phyloP scores from a whole-genome alignment of 2,113 vertebrate species.

The Vidua chalybeata region DNA sequence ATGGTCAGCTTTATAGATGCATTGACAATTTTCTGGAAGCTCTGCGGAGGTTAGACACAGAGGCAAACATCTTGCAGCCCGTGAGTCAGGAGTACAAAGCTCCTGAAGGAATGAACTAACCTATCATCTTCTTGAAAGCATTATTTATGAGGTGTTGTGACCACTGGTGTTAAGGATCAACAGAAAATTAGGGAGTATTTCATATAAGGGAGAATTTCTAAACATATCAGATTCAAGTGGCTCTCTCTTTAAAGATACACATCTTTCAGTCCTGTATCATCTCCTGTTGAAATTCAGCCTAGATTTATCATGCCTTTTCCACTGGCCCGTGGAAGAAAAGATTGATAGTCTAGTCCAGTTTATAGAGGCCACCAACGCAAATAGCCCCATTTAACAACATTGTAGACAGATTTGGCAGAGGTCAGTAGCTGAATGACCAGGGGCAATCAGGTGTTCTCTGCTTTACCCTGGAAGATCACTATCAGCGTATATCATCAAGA shows the following conservation, averaged over 20 bases:
- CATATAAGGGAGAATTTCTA: background rate
- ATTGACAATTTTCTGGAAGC: background rate
- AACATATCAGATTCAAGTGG: slow-evolving; percentile 39
- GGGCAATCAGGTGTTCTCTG: background rate
- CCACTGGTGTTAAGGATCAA: slow-evolving; percentile 9
- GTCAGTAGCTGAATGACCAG: slow-evolving; percentile 15
- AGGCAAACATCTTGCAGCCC: background rate
- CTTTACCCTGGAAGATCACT: slow-evolving; percentile 1
- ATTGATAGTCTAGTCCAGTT: slow-evolving; percentile 43
- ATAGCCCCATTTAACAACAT: slow-evolving; percentile 40
- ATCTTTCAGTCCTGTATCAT: background rate
- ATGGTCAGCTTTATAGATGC: background rate
- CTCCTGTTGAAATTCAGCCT: slow-evolving; percentile 16
- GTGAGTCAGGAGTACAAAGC: background rate
- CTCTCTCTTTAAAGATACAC: slow-evolving; percentile 17
- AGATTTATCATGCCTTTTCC: slow-evolving; percentile 46
- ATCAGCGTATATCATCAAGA: background rate
- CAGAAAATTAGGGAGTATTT: slow-evolving; percentile 35
- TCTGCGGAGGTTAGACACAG: background rate
- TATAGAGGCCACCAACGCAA: slow-evolving; percentile 31
- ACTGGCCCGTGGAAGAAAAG: slow-evolving; percentile 24
- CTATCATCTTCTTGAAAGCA: background rate
- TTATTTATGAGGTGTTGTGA: slow-evolving; percentile 34
- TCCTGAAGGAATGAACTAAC: background rate
- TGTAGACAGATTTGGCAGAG: background rate